phyloP scores from a whole-genome alignment of 2,888 invertebrate species.

The Tiliacea citrago region DNA sequence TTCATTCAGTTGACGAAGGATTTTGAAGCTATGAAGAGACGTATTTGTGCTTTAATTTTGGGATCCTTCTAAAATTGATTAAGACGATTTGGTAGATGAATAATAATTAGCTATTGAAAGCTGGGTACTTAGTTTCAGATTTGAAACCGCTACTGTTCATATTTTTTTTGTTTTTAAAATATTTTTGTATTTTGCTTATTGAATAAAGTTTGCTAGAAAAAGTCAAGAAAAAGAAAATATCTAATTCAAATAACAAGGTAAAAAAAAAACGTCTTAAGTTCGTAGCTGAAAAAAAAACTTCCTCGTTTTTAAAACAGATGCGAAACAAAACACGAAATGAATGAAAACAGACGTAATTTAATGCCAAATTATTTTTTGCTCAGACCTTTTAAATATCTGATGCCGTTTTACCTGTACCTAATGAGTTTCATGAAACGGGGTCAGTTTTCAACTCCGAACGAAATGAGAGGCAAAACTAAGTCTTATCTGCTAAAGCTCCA shows the following conservation, averaged over 20 bases:
- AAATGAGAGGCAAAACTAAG: slow-evolving; percentile 45
- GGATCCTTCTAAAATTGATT: not conserved
- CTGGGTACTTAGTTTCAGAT: not conserved
- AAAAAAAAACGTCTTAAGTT: not conserved
- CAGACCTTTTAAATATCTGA: slow-evolving; percentile 27
- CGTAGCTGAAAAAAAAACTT: not conserved
- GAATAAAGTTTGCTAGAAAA: not conserved
- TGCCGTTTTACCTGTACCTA: slow-evolving; percentile 40
- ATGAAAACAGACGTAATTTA: slow-evolving; percentile 35
- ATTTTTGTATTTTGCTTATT: not conserved
- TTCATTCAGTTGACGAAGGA: slow-evolving; percentile 37
- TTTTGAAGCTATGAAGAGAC: slow-evolving; percentile 23
- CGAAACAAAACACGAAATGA: slow-evolving; percentile 21
- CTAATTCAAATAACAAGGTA: not conserved
- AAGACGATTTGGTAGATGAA: not conserved
- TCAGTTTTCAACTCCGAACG: slow-evolving; percentile 37
- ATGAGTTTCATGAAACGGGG: slow-evolving; percentile 50
- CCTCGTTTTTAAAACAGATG: not conserved
- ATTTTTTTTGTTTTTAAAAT: not conserved
- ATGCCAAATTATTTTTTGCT: slow-evolving; percentile 36
- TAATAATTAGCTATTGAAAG: not conserved
- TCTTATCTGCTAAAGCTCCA: slow-evolving; percentile 50
- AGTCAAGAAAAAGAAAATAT: not conserved
- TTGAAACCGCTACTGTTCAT: not conserved
- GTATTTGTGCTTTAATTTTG: slow-evolving; percentile 1